Percentiles rank a stretch among this genome's conserved stretches.
Conservation (phyloP, 1,140 invertebrate genomes). For the Ditylenchus dipsaci region DNA sequence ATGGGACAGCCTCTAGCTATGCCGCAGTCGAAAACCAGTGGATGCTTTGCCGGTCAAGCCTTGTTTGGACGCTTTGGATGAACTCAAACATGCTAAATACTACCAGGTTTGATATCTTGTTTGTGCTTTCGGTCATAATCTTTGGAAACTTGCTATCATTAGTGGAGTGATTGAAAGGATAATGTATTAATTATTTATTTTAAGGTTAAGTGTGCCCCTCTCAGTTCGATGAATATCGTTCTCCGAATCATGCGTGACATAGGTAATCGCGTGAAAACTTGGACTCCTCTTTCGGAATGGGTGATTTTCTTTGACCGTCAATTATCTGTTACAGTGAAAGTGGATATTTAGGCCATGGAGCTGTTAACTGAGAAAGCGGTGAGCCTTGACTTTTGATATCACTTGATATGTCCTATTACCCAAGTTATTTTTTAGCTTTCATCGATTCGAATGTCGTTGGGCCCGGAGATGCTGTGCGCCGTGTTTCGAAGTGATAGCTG, state of each 20-base stretch:
- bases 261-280: constrained; percentile 83
- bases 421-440: constrained; percentile 64
- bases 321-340: constrained; percentile 5
- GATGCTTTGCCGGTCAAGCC: constrained; percentile 58
- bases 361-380: constrained; percentile 82
- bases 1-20: no score
- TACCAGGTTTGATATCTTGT: constrained; percentile 81
- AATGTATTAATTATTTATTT: constrained; percentile 63
- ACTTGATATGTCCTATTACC: no score
- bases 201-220: constrained; percentile 75
- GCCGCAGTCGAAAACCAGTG: constrained; percentile 24
- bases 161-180: no score
- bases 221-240: constrained; percentile 85
- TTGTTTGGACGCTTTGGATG: constrained; percentile 97
- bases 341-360: constrained; percentile 75
- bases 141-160: no score
- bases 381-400: no score
- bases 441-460: constrained; percentile 76
- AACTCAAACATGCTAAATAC: constrained; percentile 99
- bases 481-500: constrained; percentile 89
- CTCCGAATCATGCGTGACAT: constrained; percentile 90
- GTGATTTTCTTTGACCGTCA: constrained; percentile 63
- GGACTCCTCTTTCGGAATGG: constrained; percentile 84
- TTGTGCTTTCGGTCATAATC: no score
- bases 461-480: constrained; percentile 83